Percentiles rank a stretch among this genome's conserved stretches.
These are phyloP conservation scores for Aleiodes alternator DNA, from an alignment of 2,888 invertebrate genomes.

Conservation along the genomic window DNA sequence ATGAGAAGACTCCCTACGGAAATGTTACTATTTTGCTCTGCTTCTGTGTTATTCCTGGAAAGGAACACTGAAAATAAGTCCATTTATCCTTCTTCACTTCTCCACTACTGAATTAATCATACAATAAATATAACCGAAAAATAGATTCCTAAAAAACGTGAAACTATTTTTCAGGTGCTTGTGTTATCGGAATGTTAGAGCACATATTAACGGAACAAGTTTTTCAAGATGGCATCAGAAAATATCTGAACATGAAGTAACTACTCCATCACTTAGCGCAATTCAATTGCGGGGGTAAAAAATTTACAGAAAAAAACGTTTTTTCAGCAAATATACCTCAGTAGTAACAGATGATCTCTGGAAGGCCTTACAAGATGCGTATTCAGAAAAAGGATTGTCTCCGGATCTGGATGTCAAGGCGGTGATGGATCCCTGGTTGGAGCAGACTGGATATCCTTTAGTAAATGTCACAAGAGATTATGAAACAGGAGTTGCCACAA, in stretches of 20 bases:
- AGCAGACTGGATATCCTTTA: conserved; percentile 74
- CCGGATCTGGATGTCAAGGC: conserved; percentile 68
- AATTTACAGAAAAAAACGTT: conserved; percentile 38
- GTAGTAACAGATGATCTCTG: conserved; percentile 60
- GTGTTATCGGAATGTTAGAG: conserved; percentile 78
- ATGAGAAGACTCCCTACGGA: no score
- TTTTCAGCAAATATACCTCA: conserved; percentile 49
- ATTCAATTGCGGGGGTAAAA: background rate
- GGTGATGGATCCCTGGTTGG: conserved; percentile 72
- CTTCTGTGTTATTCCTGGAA: no score
- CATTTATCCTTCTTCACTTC: no score
- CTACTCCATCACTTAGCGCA: conserved; percentile 55
- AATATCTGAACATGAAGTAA: conserved; percentile 75
- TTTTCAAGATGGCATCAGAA: conserved; percentile 78
- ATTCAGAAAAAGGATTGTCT: conserved; percentile 44
- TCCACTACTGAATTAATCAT: no score
- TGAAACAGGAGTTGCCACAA: conserved; percentile 49
- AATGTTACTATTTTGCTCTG: no score
- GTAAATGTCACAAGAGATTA: conserved; percentile 68
- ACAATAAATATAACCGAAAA: no score
- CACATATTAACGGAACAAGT: conserved; percentile 77
- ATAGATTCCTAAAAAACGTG: background rate
- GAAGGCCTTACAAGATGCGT: conserved; percentile 53
- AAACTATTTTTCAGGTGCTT: conserved; percentile 59
- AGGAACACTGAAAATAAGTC: no score